A percentile compares a stretch with the other conserved stretches of the same genome.
Conservation (phyloP, 1,140 invertebrate species). For the Periplaneta americana region DNA sequence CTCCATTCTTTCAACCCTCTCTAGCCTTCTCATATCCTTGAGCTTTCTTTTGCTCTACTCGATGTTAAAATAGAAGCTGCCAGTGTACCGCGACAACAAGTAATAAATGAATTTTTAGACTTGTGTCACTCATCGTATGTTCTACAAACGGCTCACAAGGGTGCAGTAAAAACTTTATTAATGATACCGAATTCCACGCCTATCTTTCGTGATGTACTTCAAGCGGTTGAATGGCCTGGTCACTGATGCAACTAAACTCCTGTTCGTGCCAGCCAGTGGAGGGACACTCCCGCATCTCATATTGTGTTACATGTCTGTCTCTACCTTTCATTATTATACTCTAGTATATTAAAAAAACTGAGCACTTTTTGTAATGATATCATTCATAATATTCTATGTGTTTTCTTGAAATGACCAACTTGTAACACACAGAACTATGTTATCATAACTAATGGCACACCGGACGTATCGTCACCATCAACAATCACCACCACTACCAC, state of each 20-base stretch:
- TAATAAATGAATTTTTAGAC: not conserved
- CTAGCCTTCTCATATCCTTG: not conserved
- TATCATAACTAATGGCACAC: too few relatives aligned
- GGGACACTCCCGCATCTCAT: too few relatives aligned
- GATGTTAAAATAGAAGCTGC: not conserved
- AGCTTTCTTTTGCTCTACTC: not conserved
- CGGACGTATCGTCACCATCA: too few relatives aligned
- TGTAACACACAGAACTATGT: too few relatives aligned
- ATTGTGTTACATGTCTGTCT: too few relatives aligned
- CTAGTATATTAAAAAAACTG: too few relatives aligned
- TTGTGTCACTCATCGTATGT: not conserved
- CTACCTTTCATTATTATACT: too few relatives aligned
- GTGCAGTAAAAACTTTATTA: not conserved
- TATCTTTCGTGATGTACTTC: not conserved
- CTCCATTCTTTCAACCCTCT: not conserved
- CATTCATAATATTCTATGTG: too few relatives aligned
- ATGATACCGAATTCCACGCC: not conserved
- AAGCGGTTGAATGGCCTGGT: not conserved
- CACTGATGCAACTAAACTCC: not conserved
- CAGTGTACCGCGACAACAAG: not conserved
- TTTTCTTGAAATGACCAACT: too few relatives aligned
- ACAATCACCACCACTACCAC: too few relatives aligned
- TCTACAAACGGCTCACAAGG: not conserved
- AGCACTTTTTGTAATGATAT: too few relatives aligned
- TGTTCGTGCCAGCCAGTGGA: not conserved